Evolutionary conservation across 2,113 vertebrate species (phyloP).

Genomic region (Pteronura brasiliensis): DNA sequence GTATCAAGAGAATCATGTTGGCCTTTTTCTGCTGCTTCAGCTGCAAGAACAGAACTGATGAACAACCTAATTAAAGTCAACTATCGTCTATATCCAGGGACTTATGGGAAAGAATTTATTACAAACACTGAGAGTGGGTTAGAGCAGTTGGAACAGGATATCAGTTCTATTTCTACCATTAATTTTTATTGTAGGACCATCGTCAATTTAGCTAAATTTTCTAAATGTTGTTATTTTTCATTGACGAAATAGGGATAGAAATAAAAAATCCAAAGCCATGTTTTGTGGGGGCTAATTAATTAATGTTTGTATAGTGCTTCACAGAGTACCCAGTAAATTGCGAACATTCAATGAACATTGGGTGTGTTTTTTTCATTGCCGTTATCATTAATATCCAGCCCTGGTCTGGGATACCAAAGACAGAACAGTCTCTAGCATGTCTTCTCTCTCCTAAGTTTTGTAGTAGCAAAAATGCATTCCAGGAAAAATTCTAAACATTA

Average conservation of each 20-base stretch:
- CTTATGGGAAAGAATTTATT: neutral
- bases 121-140: neutral
- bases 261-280: neutral
- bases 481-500: neutral
- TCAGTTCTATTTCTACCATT: neutral
- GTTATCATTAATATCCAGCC: neutral
- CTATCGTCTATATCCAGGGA: neutral
- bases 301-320: neutral
- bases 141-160: neutral
- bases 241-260: neutral
- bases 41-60: neutral
- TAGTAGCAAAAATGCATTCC: neutral
- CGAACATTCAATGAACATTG: neutral
- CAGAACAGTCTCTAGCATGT: accelerated
- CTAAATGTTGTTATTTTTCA: neutral
- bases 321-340: neutral
- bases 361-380: neutral
- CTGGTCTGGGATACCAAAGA: neutral
- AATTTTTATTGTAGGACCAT: neutral
- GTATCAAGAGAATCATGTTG: neutral
- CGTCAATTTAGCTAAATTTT: neutral
- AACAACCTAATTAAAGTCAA: neutral
- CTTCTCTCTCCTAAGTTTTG: neutral
- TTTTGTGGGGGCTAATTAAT: neutral
- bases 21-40: neutral